A percentile compares a stretch with the other conserved stretches of the same genome.
Conservation (phyloP, 2,113 vertebrate species). For the Todiramphus saurophagus region DNA sequence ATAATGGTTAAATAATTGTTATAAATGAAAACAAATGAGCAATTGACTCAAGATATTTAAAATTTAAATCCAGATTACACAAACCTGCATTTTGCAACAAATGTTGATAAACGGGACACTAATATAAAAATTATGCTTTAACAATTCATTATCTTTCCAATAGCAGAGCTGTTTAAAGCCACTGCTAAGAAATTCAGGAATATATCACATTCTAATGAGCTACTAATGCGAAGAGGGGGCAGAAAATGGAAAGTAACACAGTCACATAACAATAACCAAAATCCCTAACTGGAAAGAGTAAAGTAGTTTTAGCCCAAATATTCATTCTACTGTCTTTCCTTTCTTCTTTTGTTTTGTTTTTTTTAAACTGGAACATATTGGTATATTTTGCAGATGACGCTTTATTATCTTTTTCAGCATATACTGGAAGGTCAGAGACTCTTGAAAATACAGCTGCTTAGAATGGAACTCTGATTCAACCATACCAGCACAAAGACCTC, state of each 20-base stretch:
- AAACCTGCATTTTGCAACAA: constrained; percentile 50
- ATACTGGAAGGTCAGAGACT: constrained; percentile 14
- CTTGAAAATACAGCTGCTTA: constrained; percentile 52
- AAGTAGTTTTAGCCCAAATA: not conserved
- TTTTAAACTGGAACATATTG: constrained; percentile 1
- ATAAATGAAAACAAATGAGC: constrained; percentile 44
- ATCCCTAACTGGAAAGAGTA: constrained; percentile 12
- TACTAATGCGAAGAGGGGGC: not conserved
- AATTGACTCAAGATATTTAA: constrained; percentile 16
- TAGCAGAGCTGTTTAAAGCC: constrained; percentile 47
- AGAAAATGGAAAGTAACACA: constrained; percentile 22
- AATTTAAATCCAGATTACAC: constrained; percentile 53
- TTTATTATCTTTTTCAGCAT: constrained; percentile 58
- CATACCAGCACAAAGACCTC: constrained; percentile 39
- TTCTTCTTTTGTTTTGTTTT: not conserved
- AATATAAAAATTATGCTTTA: constrained; percentile 10
- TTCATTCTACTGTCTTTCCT: not conserved
- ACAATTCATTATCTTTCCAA: constrained; percentile 4
- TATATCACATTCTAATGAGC: not conserved
- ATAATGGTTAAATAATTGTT: constrained; percentile 34
- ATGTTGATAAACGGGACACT: constrained; percentile 14
- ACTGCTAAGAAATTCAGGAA: constrained; percentile 1
- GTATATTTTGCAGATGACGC: not conserved
- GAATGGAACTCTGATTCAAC: constrained; percentile 48
- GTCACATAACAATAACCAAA: constrained; percentile 36